Evolutionary conservation across 1,140 invertebrate genomes (phyloP).

Genomic region (Calliphora vicina): DNA sequence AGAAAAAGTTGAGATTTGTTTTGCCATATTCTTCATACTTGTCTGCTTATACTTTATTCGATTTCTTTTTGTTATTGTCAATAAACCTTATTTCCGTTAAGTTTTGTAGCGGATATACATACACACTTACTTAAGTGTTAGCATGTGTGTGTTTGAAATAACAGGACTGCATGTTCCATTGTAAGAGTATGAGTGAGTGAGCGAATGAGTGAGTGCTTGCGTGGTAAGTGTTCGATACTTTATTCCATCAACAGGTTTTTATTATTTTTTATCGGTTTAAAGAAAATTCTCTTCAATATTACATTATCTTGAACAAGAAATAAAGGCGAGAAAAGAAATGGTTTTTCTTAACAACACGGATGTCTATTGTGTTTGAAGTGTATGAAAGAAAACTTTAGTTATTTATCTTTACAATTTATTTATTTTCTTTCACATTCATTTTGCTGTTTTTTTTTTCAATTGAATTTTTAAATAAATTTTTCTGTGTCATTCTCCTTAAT

Average conservation of each 20-base stretch:
- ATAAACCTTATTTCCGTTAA: not conserved
- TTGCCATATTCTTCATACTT: no score
- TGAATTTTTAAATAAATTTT: not conserved
- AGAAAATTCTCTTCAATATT: not conserved
- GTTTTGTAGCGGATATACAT: not conserved
- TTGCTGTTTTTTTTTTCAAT: not conserved
- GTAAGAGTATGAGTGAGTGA: not conserved
- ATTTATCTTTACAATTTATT: not conserved
- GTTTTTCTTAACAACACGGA: not conserved
- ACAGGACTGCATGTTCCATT: not conserved
- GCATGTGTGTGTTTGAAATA: no score
- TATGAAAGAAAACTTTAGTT: not conserved
- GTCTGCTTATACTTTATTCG: not conserved
- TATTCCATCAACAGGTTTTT: not conserved
- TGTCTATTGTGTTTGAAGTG: not conserved
- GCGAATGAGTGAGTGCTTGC: not conserved
- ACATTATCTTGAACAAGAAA: not conserved
- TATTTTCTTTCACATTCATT: no score
- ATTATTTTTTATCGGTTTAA: not conserved
- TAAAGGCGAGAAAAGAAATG: not conserved
- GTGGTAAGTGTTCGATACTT: not conserved
- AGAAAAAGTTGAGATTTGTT: no score
- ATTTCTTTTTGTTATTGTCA: not conserved
- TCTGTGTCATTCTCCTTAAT: not conserved
- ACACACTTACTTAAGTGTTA: not conserved